These are phyloP conservation scores for Oscarella lobularis DNA, from an alignment of 37 sponge, comb jelly and placozoan species.

Conservation along the genomic window DNA sequence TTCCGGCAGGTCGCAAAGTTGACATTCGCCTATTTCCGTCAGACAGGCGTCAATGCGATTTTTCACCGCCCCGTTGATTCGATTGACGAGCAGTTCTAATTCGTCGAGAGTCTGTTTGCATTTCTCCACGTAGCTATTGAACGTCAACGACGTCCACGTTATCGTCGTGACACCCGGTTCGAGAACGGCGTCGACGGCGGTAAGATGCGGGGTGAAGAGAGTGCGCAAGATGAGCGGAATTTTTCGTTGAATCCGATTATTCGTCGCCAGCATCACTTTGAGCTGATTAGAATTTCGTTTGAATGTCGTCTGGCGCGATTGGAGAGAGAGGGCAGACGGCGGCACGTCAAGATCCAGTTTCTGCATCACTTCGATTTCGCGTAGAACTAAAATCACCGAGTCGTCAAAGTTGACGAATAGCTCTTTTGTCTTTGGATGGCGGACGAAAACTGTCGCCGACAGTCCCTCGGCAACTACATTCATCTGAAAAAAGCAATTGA, in stretches of 20 bases:
- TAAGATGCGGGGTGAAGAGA: neutral
- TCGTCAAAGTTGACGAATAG: conserved; percentile 85
- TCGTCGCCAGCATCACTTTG: conserved; percentile 11
- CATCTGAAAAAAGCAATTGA: no score
- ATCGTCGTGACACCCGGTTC: conserved; percentile 60
- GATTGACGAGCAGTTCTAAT: conserved; percentile 43
- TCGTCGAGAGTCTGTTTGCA: conserved; percentile 24
- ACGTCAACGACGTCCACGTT: conserved; percentile 85
- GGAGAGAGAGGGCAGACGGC: conserved; percentile 28
- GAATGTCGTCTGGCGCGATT: conserved; percentile 28
- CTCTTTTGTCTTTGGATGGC: neutral
- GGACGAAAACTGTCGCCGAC: neutral
- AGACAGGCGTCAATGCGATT: conserved; percentile 51
- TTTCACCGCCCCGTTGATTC: conserved; percentile 11
- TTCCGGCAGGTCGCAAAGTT: conserved; percentile 46
- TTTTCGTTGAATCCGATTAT: neutral
- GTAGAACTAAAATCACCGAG: conserved; percentile 50
- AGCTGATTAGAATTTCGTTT: conserved; percentile 39
- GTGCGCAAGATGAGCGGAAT: neutral
- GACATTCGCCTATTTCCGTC: conserved; percentile 44
- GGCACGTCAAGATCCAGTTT: conserved; percentile 71
- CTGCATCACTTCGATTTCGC: conserved; percentile 59
- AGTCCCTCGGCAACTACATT: neutral
- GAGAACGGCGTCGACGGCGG: conserved; percentile 49
- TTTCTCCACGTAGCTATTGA: conserved; percentile 36